Base-by-base conservation (phyloP, 1,140 invertebrate genomes). In the Zaprionus africanus region DNA sequence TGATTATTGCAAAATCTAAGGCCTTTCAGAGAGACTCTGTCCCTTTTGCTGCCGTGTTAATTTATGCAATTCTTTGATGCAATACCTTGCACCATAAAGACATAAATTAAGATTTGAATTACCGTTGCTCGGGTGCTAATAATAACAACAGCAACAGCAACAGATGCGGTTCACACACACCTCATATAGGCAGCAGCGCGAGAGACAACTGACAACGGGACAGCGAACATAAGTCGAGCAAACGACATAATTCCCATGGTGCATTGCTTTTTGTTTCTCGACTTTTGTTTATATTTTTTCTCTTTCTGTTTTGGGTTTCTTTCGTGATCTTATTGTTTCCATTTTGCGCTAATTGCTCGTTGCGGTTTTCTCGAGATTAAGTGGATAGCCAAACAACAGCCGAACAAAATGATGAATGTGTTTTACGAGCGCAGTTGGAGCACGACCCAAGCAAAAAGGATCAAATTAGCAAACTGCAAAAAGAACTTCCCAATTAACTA, bases 191-290 rank as follows among this genome's bases (percentile, higher is more conserved):
- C 17, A 53, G 2, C n/a, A 26, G 28, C 34, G 24, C 67, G 57
- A 74, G 71, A 69, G 31, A 34, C 31, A 74, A 57, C 36, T 22
- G 22, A 36, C 54, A 49, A 49, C 76, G 22, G 60, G 51, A 71
- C 36, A 43, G 31, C 41, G 69, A 53, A 81, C 68, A 85, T 81
- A 84, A 84, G 71, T 72, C 67, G 59, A 81, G 54, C 60, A 63
- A 76, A 38, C 82, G 82, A 84, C 82, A 85, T 85, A 78, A 85
- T 84, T 84, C 82, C 82, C 82, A 84, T 71, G 78, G 53, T 34
- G 54, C 19, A 66, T 26, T n/a, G n/a, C 60, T 58, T 75, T 70
- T 69, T 62, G 59, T 70, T 69, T 57, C n/a, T 58, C 43, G 31
- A n/a, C 67, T 68, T 67, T 66, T 31, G 46, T 56, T 60, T 59